Conservation (phyloP, 2,888 invertebrate species). For the Andrena camellia region DNA sequence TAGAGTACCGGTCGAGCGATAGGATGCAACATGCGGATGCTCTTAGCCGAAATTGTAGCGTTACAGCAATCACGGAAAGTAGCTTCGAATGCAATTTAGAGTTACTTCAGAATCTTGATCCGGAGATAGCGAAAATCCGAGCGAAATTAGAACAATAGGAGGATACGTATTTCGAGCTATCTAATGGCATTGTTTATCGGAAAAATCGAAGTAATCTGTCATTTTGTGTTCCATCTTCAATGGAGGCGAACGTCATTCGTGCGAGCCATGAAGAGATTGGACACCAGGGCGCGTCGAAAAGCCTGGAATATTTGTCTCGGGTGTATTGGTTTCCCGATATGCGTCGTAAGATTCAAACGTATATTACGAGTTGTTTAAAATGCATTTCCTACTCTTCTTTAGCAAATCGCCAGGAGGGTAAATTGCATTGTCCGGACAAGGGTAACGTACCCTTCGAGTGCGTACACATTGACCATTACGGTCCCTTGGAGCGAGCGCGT, state of each 20-base stretch:
- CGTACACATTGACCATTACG: constrained; percentile 1
- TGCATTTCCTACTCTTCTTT: background rate
- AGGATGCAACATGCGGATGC: constrained; percentile 9
- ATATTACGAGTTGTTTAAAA: background rate
- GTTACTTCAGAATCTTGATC: too few relatives aligned
- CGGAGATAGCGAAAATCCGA: too few relatives aligned
- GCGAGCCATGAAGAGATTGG: constrained; percentile 5
- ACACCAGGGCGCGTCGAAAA: constrained; percentile 8
- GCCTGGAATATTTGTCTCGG: constrained; percentile 12
- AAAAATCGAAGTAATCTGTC: background rate
- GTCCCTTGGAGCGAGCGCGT: background rate
- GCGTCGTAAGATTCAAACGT: background rate
- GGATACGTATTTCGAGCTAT: background rate
- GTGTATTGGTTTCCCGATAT: constrained; percentile 12
- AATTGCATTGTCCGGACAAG: background rate
- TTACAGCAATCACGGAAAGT: background rate
- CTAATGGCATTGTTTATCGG: constrained; percentile 7
- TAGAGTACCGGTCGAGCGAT: constrained; percentile 10
- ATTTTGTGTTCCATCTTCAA: constrained; percentile 12
- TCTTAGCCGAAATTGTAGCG: constrained; percentile 9
- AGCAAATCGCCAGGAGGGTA: background rate
- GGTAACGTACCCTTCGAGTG: background rate
- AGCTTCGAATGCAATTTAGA: constrained; percentile 7
- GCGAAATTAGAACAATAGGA: background rate
- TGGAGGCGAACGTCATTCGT: constrained; percentile 2